Evolutionary conservation across 1,140 invertebrate genomes (phyloP).

Genomic region (Centruroides vittatus): DNA sequence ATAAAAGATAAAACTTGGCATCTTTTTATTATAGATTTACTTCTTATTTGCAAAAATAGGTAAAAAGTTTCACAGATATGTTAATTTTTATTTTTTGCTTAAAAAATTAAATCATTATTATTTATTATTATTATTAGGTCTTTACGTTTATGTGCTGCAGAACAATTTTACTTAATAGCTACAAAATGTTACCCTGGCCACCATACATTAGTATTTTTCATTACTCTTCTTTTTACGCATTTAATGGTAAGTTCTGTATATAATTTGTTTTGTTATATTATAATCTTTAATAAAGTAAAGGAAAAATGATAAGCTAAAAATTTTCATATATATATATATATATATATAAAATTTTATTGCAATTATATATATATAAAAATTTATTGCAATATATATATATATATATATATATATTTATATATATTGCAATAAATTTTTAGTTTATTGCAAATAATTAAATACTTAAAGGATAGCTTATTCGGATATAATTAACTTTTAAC

Average conservation of each 20-base stretch:
- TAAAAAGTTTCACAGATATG: slow-evolving; percentile 11
- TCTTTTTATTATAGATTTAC: slow-evolving; percentile 72
- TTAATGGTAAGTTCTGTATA: slow-evolving; percentile 24
- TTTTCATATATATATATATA: no score
- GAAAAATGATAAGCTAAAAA: no score
- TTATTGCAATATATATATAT: no score
- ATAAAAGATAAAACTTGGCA: slow-evolving; percentile 63
- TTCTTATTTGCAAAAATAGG: slow-evolving; percentile 51
- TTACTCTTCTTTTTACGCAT: slow-evolving; percentile 59
- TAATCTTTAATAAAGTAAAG: no score
- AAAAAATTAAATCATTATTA: neutral
- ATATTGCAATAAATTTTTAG: no score
- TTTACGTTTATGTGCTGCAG: slow-evolving; percentile 55
- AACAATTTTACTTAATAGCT: slow-evolving; percentile 69
- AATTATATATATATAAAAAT: no score
- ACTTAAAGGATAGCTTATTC: no score
- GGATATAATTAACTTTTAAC: no score
- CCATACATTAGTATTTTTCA: slow-evolving; percentile 48
- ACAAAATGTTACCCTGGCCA: slow-evolving; percentile 43
- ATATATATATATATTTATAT: no score
- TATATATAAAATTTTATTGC: no score
- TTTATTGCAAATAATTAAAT: no score
- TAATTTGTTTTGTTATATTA: neutral
- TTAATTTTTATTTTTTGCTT: neutral
- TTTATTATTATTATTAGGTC: slow-evolving; percentile 24